Conservation (phyloP, 2,113 vertebrate genomes). For the Cyprichromis sp. region DNA sequence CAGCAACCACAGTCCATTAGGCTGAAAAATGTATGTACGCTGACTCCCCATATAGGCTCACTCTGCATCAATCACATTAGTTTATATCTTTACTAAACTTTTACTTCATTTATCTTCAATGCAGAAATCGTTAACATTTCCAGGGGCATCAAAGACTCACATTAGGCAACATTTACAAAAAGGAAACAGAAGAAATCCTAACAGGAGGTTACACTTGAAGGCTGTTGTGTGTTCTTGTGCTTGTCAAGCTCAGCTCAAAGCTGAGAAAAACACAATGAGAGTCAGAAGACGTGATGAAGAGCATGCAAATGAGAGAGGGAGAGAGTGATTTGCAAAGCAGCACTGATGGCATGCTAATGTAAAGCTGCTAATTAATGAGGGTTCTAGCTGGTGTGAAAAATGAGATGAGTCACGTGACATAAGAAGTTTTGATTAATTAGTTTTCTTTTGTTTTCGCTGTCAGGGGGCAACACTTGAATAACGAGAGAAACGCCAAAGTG, state of each 20-base stretch:
- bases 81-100: not conserved
- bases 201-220: not conserved
- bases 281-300: not conserved
- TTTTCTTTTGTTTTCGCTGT: not conserved
- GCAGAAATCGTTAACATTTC: not conserved
- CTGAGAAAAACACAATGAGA: not conserved
- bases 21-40: not conserved
- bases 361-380: conserved; percentile 50
- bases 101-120: not conserved
- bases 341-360: conserved; percentile 26
- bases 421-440: conserved; percentile 20
- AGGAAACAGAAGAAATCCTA: not conserved
- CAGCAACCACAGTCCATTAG: not conserved
- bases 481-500: not conserved
- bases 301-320: not conserved
- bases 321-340: conserved; percentile 20
- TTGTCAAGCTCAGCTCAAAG: not conserved
- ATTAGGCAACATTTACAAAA: not conserved
- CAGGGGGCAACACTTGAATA: not conserved
- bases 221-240: not conserved
- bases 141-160: not conserved
- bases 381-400: conserved; percentile 28
- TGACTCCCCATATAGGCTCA: not conserved
- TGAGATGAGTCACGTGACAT: conserved; percentile 6
- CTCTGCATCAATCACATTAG: not conserved